These are phyloP conservation scores for Aelia acuminata DNA, from an alignment of 2,888 invertebrate genomes.

Conservation along the genomic window DNA sequence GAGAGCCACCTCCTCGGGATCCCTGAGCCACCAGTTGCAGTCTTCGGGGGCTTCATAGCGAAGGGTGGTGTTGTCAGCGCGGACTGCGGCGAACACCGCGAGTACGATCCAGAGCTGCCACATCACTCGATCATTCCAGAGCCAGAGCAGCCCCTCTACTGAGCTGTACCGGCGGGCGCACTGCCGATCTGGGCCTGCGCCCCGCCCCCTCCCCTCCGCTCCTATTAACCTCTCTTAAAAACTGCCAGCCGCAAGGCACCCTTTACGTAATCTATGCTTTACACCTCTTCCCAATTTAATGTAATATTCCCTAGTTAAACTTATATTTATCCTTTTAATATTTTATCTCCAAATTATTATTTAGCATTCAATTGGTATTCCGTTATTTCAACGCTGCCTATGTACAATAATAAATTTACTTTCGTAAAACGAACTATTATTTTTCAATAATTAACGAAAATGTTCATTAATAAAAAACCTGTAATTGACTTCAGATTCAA, in stretches of 20 bases:
- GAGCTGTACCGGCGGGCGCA: constrained; percentile 48
- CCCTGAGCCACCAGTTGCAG: constrained; percentile 82
- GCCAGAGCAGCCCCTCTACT: constrained; percentile 58
- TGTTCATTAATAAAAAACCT: too few species aligned
- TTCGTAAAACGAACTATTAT: too few species aligned
- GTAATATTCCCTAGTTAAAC: neutral
- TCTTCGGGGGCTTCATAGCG: constrained; percentile 88
- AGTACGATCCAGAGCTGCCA: constrained; percentile 52
- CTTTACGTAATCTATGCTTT: constrained; percentile 55
- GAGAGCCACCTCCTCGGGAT: constrained; percentile 79
- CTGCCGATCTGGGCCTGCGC: constrained; percentile 53
- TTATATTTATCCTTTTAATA: neutral
- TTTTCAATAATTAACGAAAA: too few species aligned
- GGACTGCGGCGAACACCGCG: constrained; percentile 58
- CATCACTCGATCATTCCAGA: constrained; percentile 59
- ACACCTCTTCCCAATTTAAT: constrained; percentile 45
- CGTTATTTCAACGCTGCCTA: neutral
- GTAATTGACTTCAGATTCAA: too few species aligned
- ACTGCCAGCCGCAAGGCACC: constrained; percentile 50
- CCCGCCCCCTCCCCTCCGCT: constrained; percentile 45
- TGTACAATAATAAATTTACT: neutral
- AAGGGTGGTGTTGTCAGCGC: constrained; percentile 69
- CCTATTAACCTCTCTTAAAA: constrained; percentile 59
- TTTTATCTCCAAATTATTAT: neutral
- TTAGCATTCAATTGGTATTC: neutral